phyloP scores from a whole-genome alignment of 2,888 invertebrate genomes.

The Drosophila affinis region DNA sequence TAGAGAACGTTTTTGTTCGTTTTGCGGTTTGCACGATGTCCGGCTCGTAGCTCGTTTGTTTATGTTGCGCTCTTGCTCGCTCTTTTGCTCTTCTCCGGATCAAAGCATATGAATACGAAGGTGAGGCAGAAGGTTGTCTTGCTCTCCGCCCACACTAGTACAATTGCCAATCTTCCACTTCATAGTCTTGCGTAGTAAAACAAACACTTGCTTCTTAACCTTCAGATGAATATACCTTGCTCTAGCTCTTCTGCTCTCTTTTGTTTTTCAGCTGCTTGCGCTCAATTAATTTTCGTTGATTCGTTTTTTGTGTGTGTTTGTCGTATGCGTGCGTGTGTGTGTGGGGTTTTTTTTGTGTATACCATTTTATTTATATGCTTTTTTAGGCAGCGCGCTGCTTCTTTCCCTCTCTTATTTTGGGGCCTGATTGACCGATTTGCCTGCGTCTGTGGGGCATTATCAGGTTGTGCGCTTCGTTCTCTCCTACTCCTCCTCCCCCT shows the following conservation, averaged over 20 bases:
- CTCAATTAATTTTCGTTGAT: slow-evolving; percentile 78
- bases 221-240: background rate
- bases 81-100: slow-evolving; percentile 26
- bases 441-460: slow-evolving; percentile 26
- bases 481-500: slow-evolving; percentile 6
- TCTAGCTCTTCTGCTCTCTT: slow-evolving; percentile 39
- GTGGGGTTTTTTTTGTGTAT: slow-evolving; percentile 79
- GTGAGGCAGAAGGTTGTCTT: background rate
- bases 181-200: background rate
- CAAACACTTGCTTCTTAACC: background rate
- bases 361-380: slow-evolving; percentile 78
- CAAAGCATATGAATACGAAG: slow-evolving; percentile 4
- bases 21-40: slow-evolving; percentile 51
- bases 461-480: slow-evolving; percentile 9
- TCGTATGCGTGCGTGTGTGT: slow-evolving; percentile 20
- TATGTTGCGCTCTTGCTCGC: slow-evolving; percentile 70
- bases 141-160: background rate
- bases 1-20: slow-evolving; percentile 54
- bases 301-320: slow-evolving; percentile 66
- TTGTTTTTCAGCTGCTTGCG: slow-evolving; percentile 66
- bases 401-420: slow-evolving; percentile 39
- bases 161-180: background rate
- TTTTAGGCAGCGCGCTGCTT: slow-evolving; percentile 31
- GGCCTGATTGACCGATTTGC: slow-evolving; percentile 41
- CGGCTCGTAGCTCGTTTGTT: slow-evolving; percentile 64